Evolutionary conservation across 2,888 invertebrate genomes (phyloP).

Genomic region (Aplocera efformata): DNA sequence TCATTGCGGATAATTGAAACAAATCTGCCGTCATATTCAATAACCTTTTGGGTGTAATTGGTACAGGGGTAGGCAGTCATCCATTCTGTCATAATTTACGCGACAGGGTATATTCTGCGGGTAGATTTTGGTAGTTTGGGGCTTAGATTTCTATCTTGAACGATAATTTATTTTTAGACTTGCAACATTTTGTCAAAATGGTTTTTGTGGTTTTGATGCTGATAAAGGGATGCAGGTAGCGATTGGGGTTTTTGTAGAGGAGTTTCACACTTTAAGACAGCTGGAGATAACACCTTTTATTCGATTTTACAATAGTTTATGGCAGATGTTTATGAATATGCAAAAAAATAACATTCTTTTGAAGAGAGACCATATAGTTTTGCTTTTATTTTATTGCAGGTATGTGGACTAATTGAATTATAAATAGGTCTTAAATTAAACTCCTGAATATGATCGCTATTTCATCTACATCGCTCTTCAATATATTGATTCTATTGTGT

Average conservation of each 20-base stretch:
- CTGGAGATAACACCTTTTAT: slow-evolving; percentile 8
- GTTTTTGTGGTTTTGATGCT: neutral
- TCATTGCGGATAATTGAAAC: slow-evolving; percentile 3
- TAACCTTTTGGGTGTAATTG: slow-evolving; percentile 39
- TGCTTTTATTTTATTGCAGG: no score
- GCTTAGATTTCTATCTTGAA: slow-evolving; percentile 56
- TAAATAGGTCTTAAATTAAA: no score
- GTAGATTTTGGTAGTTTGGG: slow-evolving; percentile 33
- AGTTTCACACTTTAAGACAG: slow-evolving; percentile 6
- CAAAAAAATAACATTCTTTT: no score
- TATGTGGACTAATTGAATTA: no score
- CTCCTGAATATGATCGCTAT: no score
- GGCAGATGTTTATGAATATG: no score
- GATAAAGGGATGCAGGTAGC: no score
- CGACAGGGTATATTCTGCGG: slow-evolving; percentile 53
- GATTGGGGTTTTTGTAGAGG: neutral
- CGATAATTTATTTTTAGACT: slow-evolving; percentile 60
- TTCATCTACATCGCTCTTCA: no score
- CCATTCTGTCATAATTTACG: slow-evolving; percentile 51
- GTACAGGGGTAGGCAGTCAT: slow-evolving; percentile 38
- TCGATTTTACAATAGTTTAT: no score
- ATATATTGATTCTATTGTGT: no score
- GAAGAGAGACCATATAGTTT: no score
- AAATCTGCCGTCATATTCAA: slow-evolving; percentile 43
- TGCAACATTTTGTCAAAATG: slow-evolving; percentile 28